Percentiles rank a stretch among this genome's conserved stretches.
Conservation (phyloP, 2,113 vertebrate species). For the Addax nasomaculatus region DNA sequence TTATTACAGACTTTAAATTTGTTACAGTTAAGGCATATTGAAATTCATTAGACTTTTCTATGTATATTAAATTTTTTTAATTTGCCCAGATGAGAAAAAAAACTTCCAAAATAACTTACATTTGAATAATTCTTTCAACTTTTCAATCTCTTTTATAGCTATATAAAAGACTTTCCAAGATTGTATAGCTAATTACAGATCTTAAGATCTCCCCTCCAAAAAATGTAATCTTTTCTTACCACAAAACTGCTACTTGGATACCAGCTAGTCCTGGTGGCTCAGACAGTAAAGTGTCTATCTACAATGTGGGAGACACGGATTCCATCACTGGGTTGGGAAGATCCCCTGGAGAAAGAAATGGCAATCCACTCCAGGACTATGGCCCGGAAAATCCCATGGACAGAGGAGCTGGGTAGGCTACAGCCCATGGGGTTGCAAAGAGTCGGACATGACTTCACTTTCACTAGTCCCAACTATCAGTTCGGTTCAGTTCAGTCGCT, state of each 20-base stretch:
- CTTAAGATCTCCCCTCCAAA: not conserved
- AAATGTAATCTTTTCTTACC: not conserved
- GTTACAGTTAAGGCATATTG: conserved; percentile 13
- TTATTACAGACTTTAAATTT: conserved; percentile 49
- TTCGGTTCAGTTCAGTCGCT: too few species aligned
- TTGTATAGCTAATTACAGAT: not conserved
- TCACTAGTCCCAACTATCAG: too few species aligned
- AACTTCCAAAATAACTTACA: not conserved
- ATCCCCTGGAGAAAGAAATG: too few species aligned
- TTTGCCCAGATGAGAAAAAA: not conserved
- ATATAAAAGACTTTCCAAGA: not conserved
- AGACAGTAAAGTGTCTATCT: too few species aligned
- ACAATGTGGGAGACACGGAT: too few species aligned
- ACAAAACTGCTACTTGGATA: not conserved
- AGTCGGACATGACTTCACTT: too few species aligned
- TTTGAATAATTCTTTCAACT: not conserved
- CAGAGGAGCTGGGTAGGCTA: too few species aligned
- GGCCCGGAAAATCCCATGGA: too few species aligned
- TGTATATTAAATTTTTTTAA: not conserved
- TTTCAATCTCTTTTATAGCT: not conserved
- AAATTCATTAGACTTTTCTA: conserved; percentile 29
- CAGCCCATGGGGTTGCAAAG: too few species aligned
- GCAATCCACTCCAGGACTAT: too few species aligned
- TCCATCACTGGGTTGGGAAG: too few species aligned
- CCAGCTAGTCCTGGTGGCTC: not conserved